Percentiles rank a stretch among this genome's conserved stretches.
phyloP scores from a whole-genome alignment of 2,797 vertebrate species.

The Anabas testudineus region DNA sequence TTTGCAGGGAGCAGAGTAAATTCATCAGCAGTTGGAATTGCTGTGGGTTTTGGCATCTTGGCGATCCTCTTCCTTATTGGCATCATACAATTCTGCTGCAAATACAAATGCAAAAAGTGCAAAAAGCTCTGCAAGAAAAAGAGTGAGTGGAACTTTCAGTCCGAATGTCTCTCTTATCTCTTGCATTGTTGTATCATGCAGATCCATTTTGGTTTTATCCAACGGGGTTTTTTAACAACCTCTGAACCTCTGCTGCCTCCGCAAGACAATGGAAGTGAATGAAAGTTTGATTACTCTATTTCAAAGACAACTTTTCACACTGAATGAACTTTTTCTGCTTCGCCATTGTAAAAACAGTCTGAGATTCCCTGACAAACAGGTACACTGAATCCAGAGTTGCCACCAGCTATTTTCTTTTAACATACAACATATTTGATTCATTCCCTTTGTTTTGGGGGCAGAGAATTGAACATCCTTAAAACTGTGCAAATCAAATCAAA shows the following conservation, averaged over 20 bases:
- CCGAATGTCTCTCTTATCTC: neutral
- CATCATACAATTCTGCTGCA: slow-evolving; percentile 77
- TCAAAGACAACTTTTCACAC: neutral
- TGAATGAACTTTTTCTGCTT: neutral
- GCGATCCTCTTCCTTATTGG: slow-evolving; percentile 76
- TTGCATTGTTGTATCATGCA: neutral
- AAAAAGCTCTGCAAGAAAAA: slow-evolving; percentile 78
- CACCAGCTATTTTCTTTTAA: neutral
- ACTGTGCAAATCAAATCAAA: neutral
- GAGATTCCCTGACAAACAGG: neutral
- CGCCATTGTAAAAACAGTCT: neutral
- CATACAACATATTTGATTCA: neutral
- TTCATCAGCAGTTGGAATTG: slow-evolving; percentile 69
- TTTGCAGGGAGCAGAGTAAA: slow-evolving; percentile 66
- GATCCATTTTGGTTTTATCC: neutral
- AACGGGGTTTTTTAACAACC: neutral
- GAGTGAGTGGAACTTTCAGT: slow-evolving; percentile 41
- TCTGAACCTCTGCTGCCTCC: neutral
- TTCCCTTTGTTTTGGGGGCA: neutral
- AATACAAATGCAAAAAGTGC: slow-evolving; percentile 73
- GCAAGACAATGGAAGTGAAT: neutral
- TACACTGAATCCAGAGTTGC: neutral
- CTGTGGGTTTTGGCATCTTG: slow-evolving; percentile 76
- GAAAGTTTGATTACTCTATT: neutral
- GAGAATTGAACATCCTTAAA: neutral